A percentile compares a stretch with the other conserved stretches of the same genome.
These are phyloP conservation scores for Semicossyphus pulcher DNA, from an alignment of 2,113 vertebrate species.

Conservation along the genomic window DNA sequence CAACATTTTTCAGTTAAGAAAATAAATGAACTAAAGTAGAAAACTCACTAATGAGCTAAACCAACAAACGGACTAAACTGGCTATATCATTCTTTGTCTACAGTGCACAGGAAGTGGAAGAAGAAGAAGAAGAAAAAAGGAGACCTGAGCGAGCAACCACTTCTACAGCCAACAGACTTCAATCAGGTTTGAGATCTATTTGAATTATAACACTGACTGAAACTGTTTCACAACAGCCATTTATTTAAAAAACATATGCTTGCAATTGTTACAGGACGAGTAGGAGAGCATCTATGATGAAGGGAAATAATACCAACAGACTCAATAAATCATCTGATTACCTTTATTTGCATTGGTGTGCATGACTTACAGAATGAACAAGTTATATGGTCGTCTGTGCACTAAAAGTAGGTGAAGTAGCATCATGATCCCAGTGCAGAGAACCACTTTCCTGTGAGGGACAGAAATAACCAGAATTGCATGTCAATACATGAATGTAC, in stretches of 20 bases:
- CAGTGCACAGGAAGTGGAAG: background rate
- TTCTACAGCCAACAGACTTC: background rate
- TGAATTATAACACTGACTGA: background rate
- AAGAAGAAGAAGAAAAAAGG: background rate
- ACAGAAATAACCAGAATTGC: background rate
- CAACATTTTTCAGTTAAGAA: background rate
- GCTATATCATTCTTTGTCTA: background rate
- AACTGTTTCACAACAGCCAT: background rate
- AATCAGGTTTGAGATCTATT: background rate
- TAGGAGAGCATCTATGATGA: background rate
- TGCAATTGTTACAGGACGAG: background rate
- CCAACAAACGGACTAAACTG: too few species aligned
- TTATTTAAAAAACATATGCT: background rate
- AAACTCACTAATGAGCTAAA: too few species aligned
- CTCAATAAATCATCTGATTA: background rate
- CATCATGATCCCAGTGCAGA: background rate
- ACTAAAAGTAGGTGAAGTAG: background rate
- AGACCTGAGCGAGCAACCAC: background rate
- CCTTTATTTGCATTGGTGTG: slow-evolving; percentile 3
- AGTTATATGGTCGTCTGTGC: background rate
- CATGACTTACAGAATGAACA: background rate
- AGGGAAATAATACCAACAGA: background rate
- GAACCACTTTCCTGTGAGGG: background rate
- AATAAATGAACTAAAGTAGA: background rate
- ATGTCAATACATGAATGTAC: background rate